These are phyloP conservation scores for Eutolmus rufibarbis DNA, from an alignment of 2,888 invertebrate genomes.

Conservation along the genomic window DNA sequence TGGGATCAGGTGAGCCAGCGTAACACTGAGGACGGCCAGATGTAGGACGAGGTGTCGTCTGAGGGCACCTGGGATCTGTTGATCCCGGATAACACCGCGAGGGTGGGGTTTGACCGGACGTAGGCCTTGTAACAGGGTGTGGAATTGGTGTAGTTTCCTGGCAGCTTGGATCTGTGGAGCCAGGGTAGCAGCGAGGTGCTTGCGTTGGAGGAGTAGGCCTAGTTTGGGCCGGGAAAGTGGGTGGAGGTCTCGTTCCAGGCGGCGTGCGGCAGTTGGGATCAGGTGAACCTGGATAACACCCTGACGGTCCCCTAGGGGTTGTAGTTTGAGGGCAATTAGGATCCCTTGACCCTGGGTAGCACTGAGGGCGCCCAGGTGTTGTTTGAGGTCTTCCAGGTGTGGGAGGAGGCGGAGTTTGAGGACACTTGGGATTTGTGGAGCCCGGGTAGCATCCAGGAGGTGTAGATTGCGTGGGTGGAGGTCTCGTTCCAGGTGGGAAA, in stretches of 20 bases:
- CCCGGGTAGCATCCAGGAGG: too few relatives aligned
- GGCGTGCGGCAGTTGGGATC: too few relatives aligned
- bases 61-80: slow-evolving; percentile 60
- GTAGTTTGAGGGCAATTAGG: too few relatives aligned
- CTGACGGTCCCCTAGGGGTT: too few relatives aligned
- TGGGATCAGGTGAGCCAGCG: neutral
- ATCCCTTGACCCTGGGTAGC: slow-evolving; percentile 54
- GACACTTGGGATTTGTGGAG: too few relatives aligned
- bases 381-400: neutral
- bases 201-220: slow-evolving; percentile 47
- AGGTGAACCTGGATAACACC: too few relatives aligned
- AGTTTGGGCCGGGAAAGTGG: too few relatives aligned
- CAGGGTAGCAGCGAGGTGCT: slow-evolving; percentile 52
- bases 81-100: slow-evolving; percentile 62
- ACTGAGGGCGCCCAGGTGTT: slow-evolving; percentile 42
- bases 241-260: too few relatives aligned
- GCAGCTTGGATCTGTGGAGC: slow-evolving; percentile 55
- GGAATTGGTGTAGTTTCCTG: slow-evolving; percentile 43
- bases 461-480: too few relatives aligned
- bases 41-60: neutral
- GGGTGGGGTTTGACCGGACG: slow-evolving; percentile 42
- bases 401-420: too few relatives aligned
- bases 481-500: too few relatives aligned
- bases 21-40: neutral
- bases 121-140: too few relatives aligned